A percentile compares a stretch with the other conserved stretches of the same genome.
phyloP scores from a whole-genome alignment of 2,888 invertebrate genomes.

The Sinotaia quadrata region DNA sequence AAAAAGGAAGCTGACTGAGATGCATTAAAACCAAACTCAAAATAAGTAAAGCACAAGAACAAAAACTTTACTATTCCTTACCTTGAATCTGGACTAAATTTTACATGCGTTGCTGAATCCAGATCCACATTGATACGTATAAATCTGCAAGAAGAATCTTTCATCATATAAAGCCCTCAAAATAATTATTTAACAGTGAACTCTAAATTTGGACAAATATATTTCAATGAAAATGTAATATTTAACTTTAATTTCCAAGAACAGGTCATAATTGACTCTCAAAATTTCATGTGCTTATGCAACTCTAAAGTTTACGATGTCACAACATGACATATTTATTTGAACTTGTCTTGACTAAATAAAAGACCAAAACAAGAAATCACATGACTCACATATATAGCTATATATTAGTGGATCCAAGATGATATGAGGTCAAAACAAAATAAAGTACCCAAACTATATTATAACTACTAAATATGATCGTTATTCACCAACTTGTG shows the following conservation, averaged over 20 bases:
- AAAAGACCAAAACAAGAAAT: no score
- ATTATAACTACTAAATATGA: neutral
- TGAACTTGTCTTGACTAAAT: no score
- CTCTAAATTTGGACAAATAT: no score
- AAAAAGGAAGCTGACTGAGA: neutral
- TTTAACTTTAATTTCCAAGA: no score
- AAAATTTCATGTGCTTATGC: no score
- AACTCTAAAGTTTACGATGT: no score
- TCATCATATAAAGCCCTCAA: neutral
- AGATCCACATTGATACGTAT: constrained; percentile 86
- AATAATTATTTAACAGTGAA: neutral
- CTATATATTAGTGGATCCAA: neutral
- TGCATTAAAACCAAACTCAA: no score
- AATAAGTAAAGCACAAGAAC: no score
- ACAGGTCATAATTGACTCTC: no score
- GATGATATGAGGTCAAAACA: neutral
- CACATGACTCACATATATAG: no score
- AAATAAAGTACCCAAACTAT: neutral
- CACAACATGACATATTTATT: no score
- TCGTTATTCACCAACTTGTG: constrained; percentile 77
- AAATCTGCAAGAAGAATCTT: constrained; percentile 66
- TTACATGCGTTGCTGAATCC: constrained; percentile 84
- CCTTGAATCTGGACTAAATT: constrained; percentile 86
- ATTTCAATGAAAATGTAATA: no score
- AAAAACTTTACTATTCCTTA: constrained; percentile 42